Evolutionary conservation across 2,113 vertebrate species (phyloP).

Genomic region (Clarias magur): DNA sequence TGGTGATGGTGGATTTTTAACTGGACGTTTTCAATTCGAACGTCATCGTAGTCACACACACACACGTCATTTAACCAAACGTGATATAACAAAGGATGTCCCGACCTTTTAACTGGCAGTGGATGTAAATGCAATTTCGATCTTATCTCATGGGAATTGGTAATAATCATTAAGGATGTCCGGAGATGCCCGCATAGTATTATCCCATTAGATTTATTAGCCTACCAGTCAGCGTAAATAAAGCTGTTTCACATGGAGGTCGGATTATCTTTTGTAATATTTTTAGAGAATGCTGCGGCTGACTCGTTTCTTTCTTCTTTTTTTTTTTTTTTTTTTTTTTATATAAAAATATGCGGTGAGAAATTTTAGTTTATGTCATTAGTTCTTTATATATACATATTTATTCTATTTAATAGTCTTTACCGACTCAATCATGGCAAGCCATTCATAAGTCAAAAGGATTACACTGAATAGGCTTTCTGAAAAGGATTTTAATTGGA

Average conservation of each 20-base stretch:
- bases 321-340: neutral
- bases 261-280: neutral
- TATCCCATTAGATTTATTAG: neutral
- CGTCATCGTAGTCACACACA: neutral
- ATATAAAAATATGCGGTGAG: neutral
- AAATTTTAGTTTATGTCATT: neutral
- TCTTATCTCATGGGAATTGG: neutral
- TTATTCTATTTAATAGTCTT: neutral
- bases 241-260: neutral
- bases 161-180: neutral
- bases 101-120: neutral
- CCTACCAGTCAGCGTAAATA: neutral
- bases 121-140: neutral
- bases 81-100: neutral
- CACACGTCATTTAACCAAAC: neutral
- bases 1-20: neutral
- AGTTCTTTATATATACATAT: neutral
- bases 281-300: neutral
- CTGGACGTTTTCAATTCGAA: neutral
- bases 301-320: too few species aligned
- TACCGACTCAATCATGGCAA: neutral
- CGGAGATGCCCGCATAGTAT: neutral
- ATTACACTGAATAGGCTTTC: neutral
- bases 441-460: neutral
- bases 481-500: neutral